These are phyloP conservation scores for Galemys pyrenaicus DNA, from an alignment of 2,113 vertebrate species.

Conservation along the genomic window DNA sequence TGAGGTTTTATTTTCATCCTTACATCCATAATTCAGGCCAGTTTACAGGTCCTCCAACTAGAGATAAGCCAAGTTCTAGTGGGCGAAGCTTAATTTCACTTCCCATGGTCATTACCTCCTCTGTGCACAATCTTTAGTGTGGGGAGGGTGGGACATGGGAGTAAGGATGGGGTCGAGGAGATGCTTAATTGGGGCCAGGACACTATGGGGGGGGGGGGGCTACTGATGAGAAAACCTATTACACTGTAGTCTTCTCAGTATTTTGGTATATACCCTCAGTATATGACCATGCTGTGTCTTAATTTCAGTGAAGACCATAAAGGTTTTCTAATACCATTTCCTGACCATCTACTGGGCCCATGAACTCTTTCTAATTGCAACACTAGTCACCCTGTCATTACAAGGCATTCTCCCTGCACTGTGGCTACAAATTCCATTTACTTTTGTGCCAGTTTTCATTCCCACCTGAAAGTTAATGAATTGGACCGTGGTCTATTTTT, in stretches of 20 bases:
- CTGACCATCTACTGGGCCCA: neutral
- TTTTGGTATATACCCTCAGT: neutral
- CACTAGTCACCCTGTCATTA: neutral
- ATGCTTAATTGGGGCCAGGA: neutral
- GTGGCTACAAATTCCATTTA: neutral
- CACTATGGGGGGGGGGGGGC: no score
- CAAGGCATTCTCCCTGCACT: neutral
- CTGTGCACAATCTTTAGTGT: no score
- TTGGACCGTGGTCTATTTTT: neutral
- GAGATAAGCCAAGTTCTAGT: neutral
- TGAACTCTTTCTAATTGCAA: neutral
- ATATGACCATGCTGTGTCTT: neutral
- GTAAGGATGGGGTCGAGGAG: neutral
- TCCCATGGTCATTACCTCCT: neutral
- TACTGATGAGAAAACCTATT: neutral
- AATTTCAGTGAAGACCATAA: neutral
- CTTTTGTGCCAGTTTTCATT: neutral
- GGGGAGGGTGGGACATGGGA: no score
- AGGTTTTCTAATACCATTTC: neutral
- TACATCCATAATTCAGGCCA: neutral
- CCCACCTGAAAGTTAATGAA: neutral
- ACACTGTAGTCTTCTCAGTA: neutral
- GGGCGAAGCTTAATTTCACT: no score
- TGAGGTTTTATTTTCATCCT: neutral
- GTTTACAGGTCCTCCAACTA: neutral